phyloP scores from a whole-genome alignment of 2,797 vertebrate genomes.

The Sebastes elongatus region DNA sequence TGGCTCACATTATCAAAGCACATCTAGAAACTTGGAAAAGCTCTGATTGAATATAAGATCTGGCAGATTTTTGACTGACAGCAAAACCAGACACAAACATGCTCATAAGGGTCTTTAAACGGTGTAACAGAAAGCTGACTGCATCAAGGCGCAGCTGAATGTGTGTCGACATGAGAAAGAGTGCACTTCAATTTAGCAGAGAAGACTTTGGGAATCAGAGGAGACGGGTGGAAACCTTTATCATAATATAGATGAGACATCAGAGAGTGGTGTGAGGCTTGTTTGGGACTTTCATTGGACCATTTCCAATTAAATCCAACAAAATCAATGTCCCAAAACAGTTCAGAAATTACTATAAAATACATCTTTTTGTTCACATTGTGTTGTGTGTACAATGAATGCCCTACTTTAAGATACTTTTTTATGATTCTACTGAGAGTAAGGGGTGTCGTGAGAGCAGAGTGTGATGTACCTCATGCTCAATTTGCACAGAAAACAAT shows the following conservation, averaged over 20 bases:
- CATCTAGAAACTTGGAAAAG: background rate
- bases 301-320: background rate
- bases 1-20: constrained; percentile 15
- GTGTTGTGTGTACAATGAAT: background rate
- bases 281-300: background rate
- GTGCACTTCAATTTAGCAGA: background rate
- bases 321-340: background rate
- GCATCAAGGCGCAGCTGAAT: background rate
- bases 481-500: background rate
- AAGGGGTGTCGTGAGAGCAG: background rate
- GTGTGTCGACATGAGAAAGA: background rate
- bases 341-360: background rate
- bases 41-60: background rate
- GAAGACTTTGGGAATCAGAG: background rate
- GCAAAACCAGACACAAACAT: background rate
- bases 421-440: background rate
- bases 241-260: background rate
- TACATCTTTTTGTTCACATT: background rate
- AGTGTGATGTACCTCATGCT: background rate
- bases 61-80: constrained; percentile 30
- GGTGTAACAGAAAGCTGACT: background rate
- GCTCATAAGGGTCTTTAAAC: background rate
- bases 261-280: background rate
- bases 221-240: constrained; percentile 7
- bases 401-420: background rate